Conservation (phyloP, 2,797 vertebrate genomes). For the Anguilla megastoma region DNA sequence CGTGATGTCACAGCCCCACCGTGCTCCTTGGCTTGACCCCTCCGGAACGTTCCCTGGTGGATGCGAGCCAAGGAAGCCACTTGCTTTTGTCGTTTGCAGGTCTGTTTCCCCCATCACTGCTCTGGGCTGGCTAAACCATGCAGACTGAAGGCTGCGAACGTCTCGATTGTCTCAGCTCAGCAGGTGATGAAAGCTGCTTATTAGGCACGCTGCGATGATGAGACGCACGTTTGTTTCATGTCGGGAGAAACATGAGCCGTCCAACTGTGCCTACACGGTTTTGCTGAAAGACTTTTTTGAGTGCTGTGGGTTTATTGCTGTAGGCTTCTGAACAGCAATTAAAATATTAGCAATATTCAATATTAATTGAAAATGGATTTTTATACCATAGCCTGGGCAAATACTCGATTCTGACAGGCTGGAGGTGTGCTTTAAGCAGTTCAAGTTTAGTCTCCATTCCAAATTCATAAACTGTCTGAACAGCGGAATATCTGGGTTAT, state of each 20-base stretch:
- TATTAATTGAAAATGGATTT: too few relatives aligned
- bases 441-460: too few relatives aligned
- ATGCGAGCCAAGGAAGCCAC: not conserved
- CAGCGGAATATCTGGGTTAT: too few relatives aligned
- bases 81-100: constrained; percentile 25
- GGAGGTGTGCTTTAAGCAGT: too few relatives aligned
- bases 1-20: constrained; percentile 20
- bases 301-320: not conserved
- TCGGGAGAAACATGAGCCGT: not conserved
- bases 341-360: too few relatives aligned
- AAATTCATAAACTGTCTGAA: too few relatives aligned
- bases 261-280: not conserved
- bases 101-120: constrained; percentile 44
- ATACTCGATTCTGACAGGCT: too few relatives aligned
- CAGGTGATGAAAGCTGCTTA: constrained; percentile 14
- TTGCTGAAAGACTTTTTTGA: not conserved
- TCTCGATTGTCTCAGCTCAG: not conserved
- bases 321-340: not conserved
- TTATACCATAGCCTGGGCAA: too few relatives aligned
- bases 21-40: constrained; percentile 14
- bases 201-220: not conserved
- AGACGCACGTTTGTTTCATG: not conserved
- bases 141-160: constrained; percentile 11
- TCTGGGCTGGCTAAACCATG: constrained; percentile 13
- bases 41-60: not conserved